Conservation (phyloP, 2,113 vertebrate species). For the Progne subis region DNA sequence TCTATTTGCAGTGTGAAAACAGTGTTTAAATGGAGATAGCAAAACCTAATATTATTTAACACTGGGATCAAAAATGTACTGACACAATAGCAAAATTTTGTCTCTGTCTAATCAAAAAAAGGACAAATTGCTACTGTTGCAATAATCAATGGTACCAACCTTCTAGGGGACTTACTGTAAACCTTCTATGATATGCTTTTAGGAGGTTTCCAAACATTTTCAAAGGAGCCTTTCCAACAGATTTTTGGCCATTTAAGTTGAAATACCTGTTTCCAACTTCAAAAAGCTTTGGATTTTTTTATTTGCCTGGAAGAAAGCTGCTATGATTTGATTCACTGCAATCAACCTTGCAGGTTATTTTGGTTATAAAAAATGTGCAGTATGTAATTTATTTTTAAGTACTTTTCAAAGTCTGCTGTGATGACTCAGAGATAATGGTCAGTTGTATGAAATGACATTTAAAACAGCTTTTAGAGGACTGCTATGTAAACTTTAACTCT, state of each 20-base stretch:
- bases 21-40: not conserved
- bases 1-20: not conserved
- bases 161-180: not conserved
- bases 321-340: not conserved
- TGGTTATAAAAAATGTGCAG: not conserved
- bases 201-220: not conserved
- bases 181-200: not conserved
- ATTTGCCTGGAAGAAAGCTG: not conserved
- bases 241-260: not conserved
- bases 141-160: not conserved
- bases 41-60: not conserved
- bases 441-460: constrained; percentile 5
- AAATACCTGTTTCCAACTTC: not conserved
- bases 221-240: not conserved
- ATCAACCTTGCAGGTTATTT: not conserved
- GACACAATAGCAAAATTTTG: not conserved
- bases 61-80: not conserved
- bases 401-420: not conserved
- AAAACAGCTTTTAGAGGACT: not conserved
- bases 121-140: not conserved
- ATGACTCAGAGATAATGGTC: constrained; percentile 45
- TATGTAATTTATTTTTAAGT: constrained; percentile 9
- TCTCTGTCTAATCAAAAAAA: not conserved
- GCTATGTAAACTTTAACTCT: not conserved
- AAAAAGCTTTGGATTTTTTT: not conserved